Evolutionary conservation across 1,140 invertebrate species (phyloP).

Genomic region (Pogonognathellus flavescens): DNA sequence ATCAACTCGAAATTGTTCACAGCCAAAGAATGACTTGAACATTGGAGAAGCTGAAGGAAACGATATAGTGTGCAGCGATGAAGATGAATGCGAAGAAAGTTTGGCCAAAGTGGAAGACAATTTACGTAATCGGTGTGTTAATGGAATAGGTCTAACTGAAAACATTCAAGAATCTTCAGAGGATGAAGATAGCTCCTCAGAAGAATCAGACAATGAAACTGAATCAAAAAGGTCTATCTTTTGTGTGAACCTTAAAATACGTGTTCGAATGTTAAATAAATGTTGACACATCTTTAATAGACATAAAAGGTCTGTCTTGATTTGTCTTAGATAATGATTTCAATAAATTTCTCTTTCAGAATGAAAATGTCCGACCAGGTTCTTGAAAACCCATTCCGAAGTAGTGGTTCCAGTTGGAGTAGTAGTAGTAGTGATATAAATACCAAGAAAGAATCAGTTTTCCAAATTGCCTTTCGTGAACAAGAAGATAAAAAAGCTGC

Average conservation of each 20-base stretch:
- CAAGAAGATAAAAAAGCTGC: constrained; percentile 56
- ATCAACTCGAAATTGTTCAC: background rate
- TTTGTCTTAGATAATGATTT: too few species aligned
- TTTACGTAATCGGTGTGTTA: background rate
- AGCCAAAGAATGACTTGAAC: background rate
- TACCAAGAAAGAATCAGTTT: constrained; percentile 56
- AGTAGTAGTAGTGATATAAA: background rate
- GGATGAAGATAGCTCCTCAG: too few species aligned
- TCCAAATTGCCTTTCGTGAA: constrained; percentile 58
- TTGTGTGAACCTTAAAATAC: too few species aligned
- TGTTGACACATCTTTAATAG: too few species aligned
- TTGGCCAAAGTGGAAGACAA: background rate
- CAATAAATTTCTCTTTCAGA: too few species aligned
- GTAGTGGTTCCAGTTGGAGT: background rate
- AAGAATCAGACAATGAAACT: too few species aligned
- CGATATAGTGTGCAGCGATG: background rate
- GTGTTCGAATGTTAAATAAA: too few species aligned
- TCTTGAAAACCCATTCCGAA: constrained; percentile 26
- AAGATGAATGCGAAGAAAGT: background rate
- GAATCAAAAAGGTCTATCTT: too few species aligned
- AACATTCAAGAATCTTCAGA: background rate
- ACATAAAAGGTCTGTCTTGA: too few species aligned
- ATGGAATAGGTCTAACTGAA: background rate
- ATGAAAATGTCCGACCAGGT: background rate
- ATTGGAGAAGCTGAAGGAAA: background rate